Evolutionary conservation across 2,113 vertebrate genomes (phyloP), one percentile per base, ranked within the genome.

Genomic region (Saimiri boliviensis): DNA sequence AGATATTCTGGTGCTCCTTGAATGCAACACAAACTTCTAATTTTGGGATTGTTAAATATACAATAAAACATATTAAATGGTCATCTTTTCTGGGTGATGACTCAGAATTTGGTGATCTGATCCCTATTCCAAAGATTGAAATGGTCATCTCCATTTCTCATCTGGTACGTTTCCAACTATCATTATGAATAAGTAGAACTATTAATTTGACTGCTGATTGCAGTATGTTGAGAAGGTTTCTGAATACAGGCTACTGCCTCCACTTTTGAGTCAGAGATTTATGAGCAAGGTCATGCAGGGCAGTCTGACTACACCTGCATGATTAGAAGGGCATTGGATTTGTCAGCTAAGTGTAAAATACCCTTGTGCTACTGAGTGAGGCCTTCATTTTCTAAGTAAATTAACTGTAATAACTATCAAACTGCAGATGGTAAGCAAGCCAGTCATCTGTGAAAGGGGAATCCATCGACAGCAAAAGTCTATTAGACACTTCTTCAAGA

Each of bases 401-500:
- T 98, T 98, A 98, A 98, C 94, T 97, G 95, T 95, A 96, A 95
- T 97, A 98, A 97, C 98, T 97, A 98, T 97, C 91, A 97, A 98
- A 97, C 73, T 96, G 94, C 96, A 98, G 93, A 95, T 98, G 95
- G 91, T 94, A 97, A 97, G 91, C 86, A 97, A 98, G 71, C 9
- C 89, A 98, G 91, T 73, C 88, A 98, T 96, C 73, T 54, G 30
- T 97, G 95, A 98, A 98, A 20, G 56, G 96, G 89, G 92, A 98
- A 95, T 98, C 82, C 95, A 95, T 96, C 40, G 58, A 76, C n/a
- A 94, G 71, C 19, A 96, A 94, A 93, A 92, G 63, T 27, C 8
- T 97, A 54, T 93, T 96, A 91, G 86, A 94, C 63, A 54, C 92
- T 94, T 37, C 88, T 98, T 92, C 32, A 96, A 96, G 91, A 96